phyloP scores from a whole-genome alignment of 2,888 invertebrate species.

The Drosophila bunnanda region DNA sequence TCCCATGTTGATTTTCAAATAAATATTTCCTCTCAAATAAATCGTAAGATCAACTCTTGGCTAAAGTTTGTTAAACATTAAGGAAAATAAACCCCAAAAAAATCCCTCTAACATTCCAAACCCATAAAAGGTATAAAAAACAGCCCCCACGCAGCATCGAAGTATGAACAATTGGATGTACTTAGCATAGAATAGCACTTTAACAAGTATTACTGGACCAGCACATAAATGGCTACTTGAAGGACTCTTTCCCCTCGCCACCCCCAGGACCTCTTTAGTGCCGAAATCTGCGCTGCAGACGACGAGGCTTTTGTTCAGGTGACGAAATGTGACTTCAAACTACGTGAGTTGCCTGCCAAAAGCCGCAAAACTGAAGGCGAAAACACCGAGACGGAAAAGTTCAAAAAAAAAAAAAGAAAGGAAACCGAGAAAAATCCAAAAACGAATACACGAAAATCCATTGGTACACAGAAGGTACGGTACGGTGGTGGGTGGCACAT shows the following conservation, averaged over 20 bases:
- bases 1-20: neutral
- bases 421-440: slow-evolving; percentile 20
- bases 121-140: slow-evolving; percentile 26
- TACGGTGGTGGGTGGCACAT: slow-evolving; percentile 49
- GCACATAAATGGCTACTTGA: slow-evolving; percentile 53
- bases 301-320: slow-evolving; percentile 57
- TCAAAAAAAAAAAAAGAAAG: slow-evolving; percentile 3
- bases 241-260: slow-evolving; percentile 17
- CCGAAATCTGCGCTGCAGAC: slow-evolving; percentile 46
- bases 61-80: neutral
- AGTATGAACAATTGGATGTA: slow-evolving; percentile 50
- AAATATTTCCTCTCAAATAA: neutral
- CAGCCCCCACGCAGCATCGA: slow-evolving; percentile 8
- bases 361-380: slow-evolving; percentile 48
- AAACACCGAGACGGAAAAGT: slow-evolving; percentile 25
- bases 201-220: slow-evolving; percentile 48
- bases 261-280: neutral
- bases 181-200: slow-evolving; percentile 50
- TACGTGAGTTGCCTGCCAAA: slow-evolving; percentile 71
- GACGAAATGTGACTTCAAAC: slow-evolving; percentile 72
- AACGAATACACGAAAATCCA: slow-evolving; percentile 45
- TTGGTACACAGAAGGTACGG: slow-evolving; percentile 27
- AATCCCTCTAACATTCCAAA: neutral
- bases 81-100: neutral
- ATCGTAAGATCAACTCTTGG: neutral